phyloP scores from a whole-genome alignment of 2,888 invertebrate species.

The Nesidiocoris tenuis region DNA sequence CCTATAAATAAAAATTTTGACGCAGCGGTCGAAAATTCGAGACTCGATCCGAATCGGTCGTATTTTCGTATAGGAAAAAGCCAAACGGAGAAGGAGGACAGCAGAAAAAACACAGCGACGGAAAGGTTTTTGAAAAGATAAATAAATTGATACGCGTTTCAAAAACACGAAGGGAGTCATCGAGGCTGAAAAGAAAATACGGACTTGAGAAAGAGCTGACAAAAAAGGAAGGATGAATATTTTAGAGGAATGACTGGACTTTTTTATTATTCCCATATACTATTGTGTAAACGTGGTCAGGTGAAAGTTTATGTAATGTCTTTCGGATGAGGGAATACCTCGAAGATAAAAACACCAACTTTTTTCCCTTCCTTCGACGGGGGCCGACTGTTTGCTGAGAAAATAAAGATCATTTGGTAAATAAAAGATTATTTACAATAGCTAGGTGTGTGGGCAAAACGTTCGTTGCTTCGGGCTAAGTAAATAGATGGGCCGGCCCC shows the following conservation, averaged over 20 bases:
- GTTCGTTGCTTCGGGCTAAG: constrained; percentile 16
- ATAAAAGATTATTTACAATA: constrained; percentile 49
- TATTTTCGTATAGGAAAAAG: constrained; percentile 4
- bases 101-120: constrained; percentile 6
- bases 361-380: constrained; percentile 35
- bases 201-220: constrained; percentile 4
- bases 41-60: background rate
- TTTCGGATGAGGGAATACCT: constrained; percentile 6
- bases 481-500: constrained; percentile 37
- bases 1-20: too few species aligned
- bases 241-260: constrained; percentile 45
- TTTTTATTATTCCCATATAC: constrained; percentile 43
- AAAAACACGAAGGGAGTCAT: constrained; percentile 1
- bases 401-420: constrained; percentile 48
- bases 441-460: constrained; percentile 46
- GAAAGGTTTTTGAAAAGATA: background rate
- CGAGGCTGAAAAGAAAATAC: background rate
- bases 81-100: background rate
- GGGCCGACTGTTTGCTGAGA: constrained; percentile 44
- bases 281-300: constrained; percentile 46
- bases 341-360: constrained; percentile 46
- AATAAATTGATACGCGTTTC: constrained; percentile 24
- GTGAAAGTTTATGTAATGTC: constrained; percentile 45
- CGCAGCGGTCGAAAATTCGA: too few species aligned
- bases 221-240: constrained; percentile 33